phyloP scores from a whole-genome alignment of 2,797 vertebrate species.

The Danio aesculapii region DNA sequence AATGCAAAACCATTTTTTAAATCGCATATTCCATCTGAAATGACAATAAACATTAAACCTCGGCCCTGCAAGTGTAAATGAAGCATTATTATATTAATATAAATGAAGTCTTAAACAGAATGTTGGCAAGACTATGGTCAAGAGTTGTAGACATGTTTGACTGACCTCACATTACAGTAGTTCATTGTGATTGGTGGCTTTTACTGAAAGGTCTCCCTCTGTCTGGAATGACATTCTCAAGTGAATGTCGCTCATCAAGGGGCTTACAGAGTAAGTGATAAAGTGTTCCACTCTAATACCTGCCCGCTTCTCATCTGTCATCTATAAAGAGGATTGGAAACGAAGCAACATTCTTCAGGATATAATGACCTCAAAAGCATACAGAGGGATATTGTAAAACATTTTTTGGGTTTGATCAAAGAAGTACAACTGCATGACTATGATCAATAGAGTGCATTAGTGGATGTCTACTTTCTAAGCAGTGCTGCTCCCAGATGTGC shows the following conservation, averaged over 20 bases:
- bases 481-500: too few species aligned
- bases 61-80: neutral
- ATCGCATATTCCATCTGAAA: neutral
- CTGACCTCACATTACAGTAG: slow-evolving; percentile 66
- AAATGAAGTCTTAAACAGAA: neutral
- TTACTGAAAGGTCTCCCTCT: slow-evolving; percentile 61
- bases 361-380: slow-evolving; percentile 71
- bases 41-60: slow-evolving; percentile 22
- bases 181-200: slow-evolving; percentile 71
- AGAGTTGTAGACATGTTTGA: slow-evolving; percentile 51
- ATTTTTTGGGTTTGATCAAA: slow-evolving; percentile 44
- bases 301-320: slow-evolving; percentile 91
- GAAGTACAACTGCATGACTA: neutral
- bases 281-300: slow-evolving; percentile 91
- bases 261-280: slow-evolving; percentile 86
- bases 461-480: too few species aligned
- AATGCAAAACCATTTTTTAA: slow-evolving; percentile 17
- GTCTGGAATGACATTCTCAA: slow-evolving; percentile 82
- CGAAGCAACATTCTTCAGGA: slow-evolving; percentile 94
- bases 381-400: slow-evolving; percentile 60
- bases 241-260: slow-evolving; percentile 82
- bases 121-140: slow-evolving; percentile 17
- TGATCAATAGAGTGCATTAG: neutral
- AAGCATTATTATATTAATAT: neutral
- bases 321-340: slow-evolving; percentile 88